Evolutionary conservation across 1,140 invertebrate genomes (phyloP).

Genomic region (Meloidogyne exigua): DNA sequence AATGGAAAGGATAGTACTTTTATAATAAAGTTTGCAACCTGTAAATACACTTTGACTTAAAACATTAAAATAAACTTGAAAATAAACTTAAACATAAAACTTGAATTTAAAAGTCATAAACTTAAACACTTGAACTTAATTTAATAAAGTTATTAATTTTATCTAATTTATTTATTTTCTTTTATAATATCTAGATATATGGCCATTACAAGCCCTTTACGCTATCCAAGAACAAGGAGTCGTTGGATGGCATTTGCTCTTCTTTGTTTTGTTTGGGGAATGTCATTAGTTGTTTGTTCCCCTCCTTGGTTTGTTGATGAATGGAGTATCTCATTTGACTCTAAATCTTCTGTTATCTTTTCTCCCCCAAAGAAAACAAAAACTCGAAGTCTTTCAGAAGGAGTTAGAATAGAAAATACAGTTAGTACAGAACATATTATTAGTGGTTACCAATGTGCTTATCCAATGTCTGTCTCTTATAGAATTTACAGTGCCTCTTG

Average conservation of each 20-base stretch:
- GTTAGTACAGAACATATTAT: neutral
- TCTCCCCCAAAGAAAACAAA: conserved; percentile 6
- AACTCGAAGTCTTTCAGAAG: neutral
- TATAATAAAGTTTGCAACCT: too few species aligned
- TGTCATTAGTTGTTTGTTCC: conserved; percentile 57
- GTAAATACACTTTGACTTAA: too few species aligned
- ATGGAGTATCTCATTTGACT: conserved; percentile 48
- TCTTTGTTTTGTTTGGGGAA: conserved; percentile 52
- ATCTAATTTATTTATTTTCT: neutral
- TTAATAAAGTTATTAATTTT: conserved; percentile 11
- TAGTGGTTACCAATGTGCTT: conserved; percentile 45
- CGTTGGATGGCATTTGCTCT: conserved; percentile 56
- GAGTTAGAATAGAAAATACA: neutral
- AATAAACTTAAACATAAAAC: too few species aligned
- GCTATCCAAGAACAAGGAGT: conserved; percentile 67
- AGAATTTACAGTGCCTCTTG: conserved; percentile 61
- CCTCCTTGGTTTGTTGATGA: conserved; percentile 60
- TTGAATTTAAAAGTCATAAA: too few species aligned
- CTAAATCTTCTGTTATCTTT: conserved; percentile 1
- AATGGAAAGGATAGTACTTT: too few species aligned
- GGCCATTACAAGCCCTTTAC: conserved; percentile 67
- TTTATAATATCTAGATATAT: conserved; percentile 65
- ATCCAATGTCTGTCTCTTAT: conserved; percentile 61
- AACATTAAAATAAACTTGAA: too few species aligned
- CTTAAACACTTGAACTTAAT: too few species aligned